These are phyloP conservation scores for Anthopleura sola DNA, from an alignment of 64 coral and sea anemone genomes.

Conservation along the genomic window DNA sequence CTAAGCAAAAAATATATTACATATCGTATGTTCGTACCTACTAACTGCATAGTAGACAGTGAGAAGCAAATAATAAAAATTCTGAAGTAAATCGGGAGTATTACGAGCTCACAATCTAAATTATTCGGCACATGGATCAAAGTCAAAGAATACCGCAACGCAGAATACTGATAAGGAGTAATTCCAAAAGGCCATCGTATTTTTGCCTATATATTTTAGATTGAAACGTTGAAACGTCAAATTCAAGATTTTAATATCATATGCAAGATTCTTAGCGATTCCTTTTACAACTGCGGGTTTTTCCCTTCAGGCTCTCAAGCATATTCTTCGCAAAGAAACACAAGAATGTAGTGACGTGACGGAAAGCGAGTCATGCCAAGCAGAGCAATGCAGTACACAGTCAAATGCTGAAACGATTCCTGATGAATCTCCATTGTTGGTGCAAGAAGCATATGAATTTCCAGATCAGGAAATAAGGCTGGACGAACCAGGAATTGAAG, in stretches of 20 bases:
- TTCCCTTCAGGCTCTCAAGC: neutral
- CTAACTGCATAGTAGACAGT: neutral
- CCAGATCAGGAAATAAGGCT: neutral
- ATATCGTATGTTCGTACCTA: neutral
- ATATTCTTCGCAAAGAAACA: neutral
- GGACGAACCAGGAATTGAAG: neutral
- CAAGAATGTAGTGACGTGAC: neutral
- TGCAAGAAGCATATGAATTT: neutral
- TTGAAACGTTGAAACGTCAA: neutral
- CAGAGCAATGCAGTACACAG: neutral
- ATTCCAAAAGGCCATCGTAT: neutral
- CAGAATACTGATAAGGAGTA: neutral
- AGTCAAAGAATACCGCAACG: neutral
- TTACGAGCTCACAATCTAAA: neutral
- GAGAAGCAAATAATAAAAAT: neutral
- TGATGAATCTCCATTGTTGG: neutral
- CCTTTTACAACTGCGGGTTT: neutral
- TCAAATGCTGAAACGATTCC: neutral
- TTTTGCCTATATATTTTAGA: neutral
- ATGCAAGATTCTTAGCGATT: neutral
- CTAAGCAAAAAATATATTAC: neutral
- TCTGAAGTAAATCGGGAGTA: neutral
- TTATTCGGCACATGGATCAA: neutral
- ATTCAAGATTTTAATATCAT: neutral
- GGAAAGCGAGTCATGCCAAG: neutral